phyloP scores from a whole-genome alignment of 2,888 invertebrate species.

The Bombylius discolor region DNA sequence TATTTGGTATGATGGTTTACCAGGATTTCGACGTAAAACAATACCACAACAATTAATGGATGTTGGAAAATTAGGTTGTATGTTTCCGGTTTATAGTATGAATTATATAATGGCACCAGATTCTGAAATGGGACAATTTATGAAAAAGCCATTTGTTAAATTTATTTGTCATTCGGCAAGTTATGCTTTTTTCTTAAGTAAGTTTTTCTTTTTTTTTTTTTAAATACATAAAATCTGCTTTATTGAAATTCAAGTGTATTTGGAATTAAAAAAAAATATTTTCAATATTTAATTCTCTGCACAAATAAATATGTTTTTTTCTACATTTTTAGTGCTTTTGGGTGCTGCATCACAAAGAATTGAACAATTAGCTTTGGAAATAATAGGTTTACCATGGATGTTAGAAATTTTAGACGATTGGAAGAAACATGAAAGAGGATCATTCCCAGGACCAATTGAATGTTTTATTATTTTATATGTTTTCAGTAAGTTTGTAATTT shows the following conservation, averaged over 20 bases:
- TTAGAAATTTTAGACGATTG: slow-evolving; percentile 59
- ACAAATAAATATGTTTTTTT: slow-evolving; percentile 59
- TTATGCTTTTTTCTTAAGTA: slow-evolving; percentile 89
- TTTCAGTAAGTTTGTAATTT: slow-evolving; percentile 50
- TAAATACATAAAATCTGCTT: no score
- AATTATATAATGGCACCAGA: slow-evolving; percentile 87
- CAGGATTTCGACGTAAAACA: slow-evolving; percentile 87
- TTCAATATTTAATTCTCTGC: no score
- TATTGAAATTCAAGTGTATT: no score
- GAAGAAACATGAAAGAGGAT: slow-evolving; percentile 65
- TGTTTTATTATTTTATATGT: slow-evolving; percentile 77
- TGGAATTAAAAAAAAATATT: no score
- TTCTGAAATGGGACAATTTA: slow-evolving; percentile 73
- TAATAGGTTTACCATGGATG: slow-evolving; percentile 66
- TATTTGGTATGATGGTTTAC: slow-evolving; percentile 96
- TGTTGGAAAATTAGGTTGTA: slow-evolving; percentile 71
- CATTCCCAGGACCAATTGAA: slow-evolving; percentile 67
- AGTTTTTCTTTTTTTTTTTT: slow-evolving; percentile 35
- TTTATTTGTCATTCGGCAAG: slow-evolving; percentile 96
- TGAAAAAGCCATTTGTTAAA: slow-evolving; percentile 97
- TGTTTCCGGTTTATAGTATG: slow-evolving; percentile 87
- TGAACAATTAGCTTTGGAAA: slow-evolving; percentile 66
- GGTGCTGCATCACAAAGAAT: slow-evolving; percentile 89
- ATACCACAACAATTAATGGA: slow-evolving; percentile 78
- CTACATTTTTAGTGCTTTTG: slow-evolving; percentile 55